phyloP scores from a whole-genome alignment of 2,888 invertebrate species.

The Galerucella calmariensis region DNA sequence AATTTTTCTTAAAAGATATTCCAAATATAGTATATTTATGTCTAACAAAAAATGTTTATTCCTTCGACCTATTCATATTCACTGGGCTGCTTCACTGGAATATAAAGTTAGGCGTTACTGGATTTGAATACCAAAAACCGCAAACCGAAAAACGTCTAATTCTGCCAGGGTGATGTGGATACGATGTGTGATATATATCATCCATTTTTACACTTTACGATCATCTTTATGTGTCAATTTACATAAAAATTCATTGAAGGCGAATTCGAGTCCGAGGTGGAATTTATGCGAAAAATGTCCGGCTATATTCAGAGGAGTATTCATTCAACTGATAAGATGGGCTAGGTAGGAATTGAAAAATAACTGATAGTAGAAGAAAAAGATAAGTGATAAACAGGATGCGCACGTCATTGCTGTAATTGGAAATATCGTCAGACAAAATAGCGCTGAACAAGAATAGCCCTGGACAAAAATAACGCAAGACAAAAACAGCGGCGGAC shows the following conservation, averaged over 20 bases:
- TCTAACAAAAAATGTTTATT: not conserved
- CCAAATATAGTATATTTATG: not conserved
- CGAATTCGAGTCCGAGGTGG: slow-evolving; percentile 21
- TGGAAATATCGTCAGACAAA: too few relatives aligned
- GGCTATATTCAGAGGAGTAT: not conserved
- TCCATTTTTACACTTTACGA: slow-evolving; percentile 40
- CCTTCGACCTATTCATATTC: not conserved
- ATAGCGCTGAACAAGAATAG: too few relatives aligned
- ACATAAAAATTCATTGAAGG: slow-evolving; percentile 35
- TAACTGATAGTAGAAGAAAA: not conserved
- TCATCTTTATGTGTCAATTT: slow-evolving; percentile 40
- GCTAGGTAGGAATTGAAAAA: not conserved
- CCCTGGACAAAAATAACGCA: too few relatives aligned
- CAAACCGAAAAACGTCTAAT: slow-evolving; percentile 54
- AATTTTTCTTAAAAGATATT: not conserved
- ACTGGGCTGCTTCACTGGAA: slow-evolving; percentile 49
- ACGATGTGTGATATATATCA: slow-evolving; percentile 34
- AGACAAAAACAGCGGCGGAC: too few relatives aligned
- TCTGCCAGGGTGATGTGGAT: slow-evolving; percentile 41
- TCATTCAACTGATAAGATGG: not conserved
- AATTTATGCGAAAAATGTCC: slow-evolving; percentile 18
- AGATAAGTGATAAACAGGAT: not conserved
- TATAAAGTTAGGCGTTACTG: slow-evolving; percentile 59
- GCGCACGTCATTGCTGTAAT: too few relatives aligned
- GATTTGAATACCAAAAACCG: slow-evolving; percentile 59